These are phyloP conservation scores for Seira ritae DNA, from an alignment of 2,888 invertebrate genomes.

Conservation along the genomic window DNA sequence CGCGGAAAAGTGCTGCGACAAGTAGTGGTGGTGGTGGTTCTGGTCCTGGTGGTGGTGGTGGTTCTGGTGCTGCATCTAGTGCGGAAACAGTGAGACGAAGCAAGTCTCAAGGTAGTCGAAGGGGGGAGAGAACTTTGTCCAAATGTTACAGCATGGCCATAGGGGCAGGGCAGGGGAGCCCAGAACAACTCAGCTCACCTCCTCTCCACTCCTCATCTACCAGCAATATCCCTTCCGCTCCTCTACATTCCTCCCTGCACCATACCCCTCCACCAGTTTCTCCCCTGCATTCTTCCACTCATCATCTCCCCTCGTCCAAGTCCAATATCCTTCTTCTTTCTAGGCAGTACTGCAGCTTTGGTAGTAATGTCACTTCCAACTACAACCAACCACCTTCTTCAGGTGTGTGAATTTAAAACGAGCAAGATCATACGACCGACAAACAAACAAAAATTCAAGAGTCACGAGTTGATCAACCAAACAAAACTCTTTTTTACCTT, in stretches of 20 bases:
- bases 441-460: constrained; percentile 1
- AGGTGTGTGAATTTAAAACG: constrained; percentile 52
- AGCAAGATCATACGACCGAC: too few relatives aligned
- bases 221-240: constrained; percentile 73
- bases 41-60: constrained; percentile 41
- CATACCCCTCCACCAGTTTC: constrained; percentile 43
- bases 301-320: constrained; percentile 78
- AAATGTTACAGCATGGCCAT: constrained; percentile 90
- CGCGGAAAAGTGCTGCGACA: constrained; percentile 68
- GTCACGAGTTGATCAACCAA: too few relatives aligned
- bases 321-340: constrained; percentile 78
- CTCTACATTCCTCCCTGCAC: constrained; percentile 72
- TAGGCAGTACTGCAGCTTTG: constrained; percentile 96
- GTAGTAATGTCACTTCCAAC: constrained; percentile 82
- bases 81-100: constrained; percentile 86
- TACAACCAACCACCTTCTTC: constrained; percentile 67
- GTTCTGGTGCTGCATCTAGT: constrained; percentile 74
- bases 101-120: constrained; percentile 94
- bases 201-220: constrained; percentile 63
- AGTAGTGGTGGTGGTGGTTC: constrained; percentile 41
- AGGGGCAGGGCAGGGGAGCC: constrained; percentile 72
- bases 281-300: constrained; percentile 76
- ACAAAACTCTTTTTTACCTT: too few relatives aligned
- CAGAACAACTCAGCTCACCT: constrained; percentile 68
- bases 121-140: constrained; percentile 82